phyloP scores from a whole-genome alignment of 2,888 invertebrate genomes.

The Craniophora ligustri region DNA sequence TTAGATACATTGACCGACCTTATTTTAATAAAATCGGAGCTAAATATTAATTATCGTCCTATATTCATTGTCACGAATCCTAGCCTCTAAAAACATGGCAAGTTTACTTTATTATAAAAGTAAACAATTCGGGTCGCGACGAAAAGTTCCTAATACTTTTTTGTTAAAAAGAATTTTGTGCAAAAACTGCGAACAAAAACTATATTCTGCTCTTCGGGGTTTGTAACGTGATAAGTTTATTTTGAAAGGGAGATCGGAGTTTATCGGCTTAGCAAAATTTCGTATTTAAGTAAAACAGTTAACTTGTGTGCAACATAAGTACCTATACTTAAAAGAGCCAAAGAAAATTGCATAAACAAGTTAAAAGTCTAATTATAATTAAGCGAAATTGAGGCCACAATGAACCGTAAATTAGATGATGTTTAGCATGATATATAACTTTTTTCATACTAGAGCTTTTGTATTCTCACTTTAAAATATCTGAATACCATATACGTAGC shows the following conservation, averaged over 20 bases:
- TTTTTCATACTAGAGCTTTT: no score
- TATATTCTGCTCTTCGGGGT: slow-evolving; percentile 71
- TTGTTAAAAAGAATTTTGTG: slow-evolving; percentile 73
- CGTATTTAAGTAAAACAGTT: not conserved
- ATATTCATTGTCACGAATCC: slow-evolving; percentile 63
- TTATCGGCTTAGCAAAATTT: slow-evolving; percentile 63
- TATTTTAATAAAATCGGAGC: not conserved
- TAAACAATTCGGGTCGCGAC: slow-evolving; percentile 78
- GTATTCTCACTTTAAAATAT: no score
- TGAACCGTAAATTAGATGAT: no score
- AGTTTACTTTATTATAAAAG: slow-evolving; percentile 78
- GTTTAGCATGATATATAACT: no score
- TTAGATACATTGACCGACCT: not conserved
- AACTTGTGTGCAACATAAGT: not conserved
- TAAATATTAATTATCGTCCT: slow-evolving; percentile 36
- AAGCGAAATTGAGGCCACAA: no score
- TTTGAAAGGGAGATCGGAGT: slow-evolving; percentile 77
- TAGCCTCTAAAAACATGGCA: slow-evolving; percentile 59
- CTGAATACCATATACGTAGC: no score
- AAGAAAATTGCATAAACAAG: no score
- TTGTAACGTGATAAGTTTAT: slow-evolving; percentile 85
- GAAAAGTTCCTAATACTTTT: slow-evolving; percentile 70
- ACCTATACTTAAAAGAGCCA: not conserved
- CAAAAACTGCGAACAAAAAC: slow-evolving; percentile 82
- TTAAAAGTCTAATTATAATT: no score